Conservation (phyloP, 2,113 vertebrate species). For the Rhynchomys soricoides region DNA sequence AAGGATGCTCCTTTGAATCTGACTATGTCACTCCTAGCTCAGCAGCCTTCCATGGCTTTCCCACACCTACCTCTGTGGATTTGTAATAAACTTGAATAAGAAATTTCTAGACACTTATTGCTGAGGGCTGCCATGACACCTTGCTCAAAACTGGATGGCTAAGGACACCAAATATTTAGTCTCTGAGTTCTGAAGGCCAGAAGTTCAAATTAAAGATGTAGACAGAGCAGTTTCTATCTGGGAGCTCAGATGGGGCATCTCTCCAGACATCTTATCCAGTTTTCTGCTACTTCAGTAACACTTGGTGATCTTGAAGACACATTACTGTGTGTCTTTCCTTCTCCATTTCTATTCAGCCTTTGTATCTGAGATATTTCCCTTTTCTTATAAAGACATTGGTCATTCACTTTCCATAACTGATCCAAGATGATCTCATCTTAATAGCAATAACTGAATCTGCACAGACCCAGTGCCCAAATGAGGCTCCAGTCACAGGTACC, state of each 20-base stretch:
- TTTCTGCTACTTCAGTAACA: background rate
- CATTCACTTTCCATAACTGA: background rate
- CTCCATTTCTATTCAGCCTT: background rate
- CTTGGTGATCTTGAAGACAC: too few relatives aligned
- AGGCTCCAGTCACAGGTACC: background rate
- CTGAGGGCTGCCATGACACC: background rate
- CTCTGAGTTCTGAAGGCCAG: background rate
- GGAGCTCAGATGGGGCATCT: accelerated
- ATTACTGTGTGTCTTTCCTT: background rate
- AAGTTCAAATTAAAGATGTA: background rate
- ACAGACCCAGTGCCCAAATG: background rate
- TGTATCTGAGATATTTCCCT: background rate
- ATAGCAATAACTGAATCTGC: background rate
- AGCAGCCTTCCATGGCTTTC: accelerated
- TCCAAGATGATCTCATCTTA: background rate
- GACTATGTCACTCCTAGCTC: background rate
- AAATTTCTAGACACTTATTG: background rate
- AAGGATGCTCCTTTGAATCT: background rate
- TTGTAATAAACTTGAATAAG: background rate
- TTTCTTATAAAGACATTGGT: background rate
- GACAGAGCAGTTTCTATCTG: background rate
- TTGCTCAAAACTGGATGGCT: background rate
- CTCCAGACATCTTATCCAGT: background rate
- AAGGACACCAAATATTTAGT: background rate
- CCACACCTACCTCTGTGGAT: background rate